Conservation (phyloP, 1,140 invertebrate genomes). For the Micrasema longulum region DNA sequence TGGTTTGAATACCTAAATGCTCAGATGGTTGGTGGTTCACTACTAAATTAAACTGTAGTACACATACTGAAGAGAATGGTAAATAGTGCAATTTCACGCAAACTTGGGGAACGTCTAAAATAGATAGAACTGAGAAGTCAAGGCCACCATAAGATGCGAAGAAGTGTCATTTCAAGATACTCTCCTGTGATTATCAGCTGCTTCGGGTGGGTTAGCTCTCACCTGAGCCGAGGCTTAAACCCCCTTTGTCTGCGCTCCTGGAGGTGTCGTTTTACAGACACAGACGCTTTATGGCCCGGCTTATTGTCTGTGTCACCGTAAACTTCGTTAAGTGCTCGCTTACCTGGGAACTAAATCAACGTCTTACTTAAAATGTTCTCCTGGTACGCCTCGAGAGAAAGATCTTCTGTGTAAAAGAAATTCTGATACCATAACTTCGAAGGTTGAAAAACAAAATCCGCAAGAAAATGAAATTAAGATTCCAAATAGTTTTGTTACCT, state of each 20-base stretch:
- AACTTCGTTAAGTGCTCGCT: constrained; percentile 52
- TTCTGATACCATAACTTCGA: constrained; percentile 19
- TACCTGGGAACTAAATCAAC: constrained; percentile 54
- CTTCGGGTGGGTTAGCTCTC: constrained; percentile 40
- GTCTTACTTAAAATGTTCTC: constrained; percentile 47
- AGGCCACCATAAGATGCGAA: constrained; percentile 26
- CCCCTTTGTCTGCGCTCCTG: constrained; percentile 40
- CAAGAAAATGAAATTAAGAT: no score
- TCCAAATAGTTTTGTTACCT: no score
- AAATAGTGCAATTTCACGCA: no score
- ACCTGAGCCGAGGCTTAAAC: constrained; percentile 38
- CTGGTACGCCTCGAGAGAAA: constrained; percentile 41
- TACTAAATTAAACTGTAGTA: no score
- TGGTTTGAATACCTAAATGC: no score
- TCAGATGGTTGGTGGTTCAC: no score
- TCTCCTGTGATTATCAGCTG: constrained; percentile 47
- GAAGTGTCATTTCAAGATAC: constrained; percentile 35
- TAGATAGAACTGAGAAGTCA: constrained; percentile 15
- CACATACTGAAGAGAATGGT: no score
- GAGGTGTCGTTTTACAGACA: constrained; percentile 48
- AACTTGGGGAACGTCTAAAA: no score
- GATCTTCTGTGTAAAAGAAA: constrained; percentile 29
- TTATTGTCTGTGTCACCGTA: constrained; percentile 54
- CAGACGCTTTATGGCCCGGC: constrained; percentile 51
- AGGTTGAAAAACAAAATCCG: no score